These are phyloP conservation scores for Pachliopta kotzebuea DNA, from an alignment of 2,888 invertebrate species.

Conservation along the genomic window DNA sequence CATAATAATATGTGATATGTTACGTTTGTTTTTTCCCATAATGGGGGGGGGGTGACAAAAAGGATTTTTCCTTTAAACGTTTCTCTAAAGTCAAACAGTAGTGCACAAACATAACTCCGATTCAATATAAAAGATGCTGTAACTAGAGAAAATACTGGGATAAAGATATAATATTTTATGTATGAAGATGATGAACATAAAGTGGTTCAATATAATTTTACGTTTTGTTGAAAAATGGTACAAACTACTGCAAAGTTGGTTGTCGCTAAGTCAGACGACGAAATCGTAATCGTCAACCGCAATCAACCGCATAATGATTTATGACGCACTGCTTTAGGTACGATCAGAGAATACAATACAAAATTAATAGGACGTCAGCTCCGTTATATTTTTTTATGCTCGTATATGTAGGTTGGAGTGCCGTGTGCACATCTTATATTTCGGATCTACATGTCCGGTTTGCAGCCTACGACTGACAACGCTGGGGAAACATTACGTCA, in stretches of 20 bases:
- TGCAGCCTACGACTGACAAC: conserved; percentile 59
- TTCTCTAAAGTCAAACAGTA: no score
- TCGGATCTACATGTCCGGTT: conserved; percentile 65
- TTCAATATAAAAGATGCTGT: no score
- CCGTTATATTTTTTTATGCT: conserved; percentile 61
- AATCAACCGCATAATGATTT: conserved; percentile 16
- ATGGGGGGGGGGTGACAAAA: not conserved
- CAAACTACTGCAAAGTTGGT: not conserved
- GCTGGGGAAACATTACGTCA: conserved; percentile 65
- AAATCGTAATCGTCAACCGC: conserved; percentile 17
- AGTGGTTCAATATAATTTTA: not conserved
- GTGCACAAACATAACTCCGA: no score
- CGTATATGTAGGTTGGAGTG: conserved; percentile 69
- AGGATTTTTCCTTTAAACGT: not conserved
- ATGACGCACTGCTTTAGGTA: conserved; percentile 9
- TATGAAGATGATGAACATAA: no score
- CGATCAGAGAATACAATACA: conserved; percentile 32
- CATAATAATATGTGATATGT: conserved; percentile 32
- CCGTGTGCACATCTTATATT: conserved; percentile 70
- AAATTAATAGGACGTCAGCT: conserved; percentile 57
- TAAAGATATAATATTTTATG: no score
- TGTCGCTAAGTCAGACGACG: conserved; percentile 8
- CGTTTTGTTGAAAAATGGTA: not conserved
- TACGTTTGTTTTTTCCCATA: conserved; percentile 3
- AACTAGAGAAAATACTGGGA: no score